Evolutionary conservation across 2,888 invertebrate species (phyloP).

Genomic region (Nezara viridula): DNA sequence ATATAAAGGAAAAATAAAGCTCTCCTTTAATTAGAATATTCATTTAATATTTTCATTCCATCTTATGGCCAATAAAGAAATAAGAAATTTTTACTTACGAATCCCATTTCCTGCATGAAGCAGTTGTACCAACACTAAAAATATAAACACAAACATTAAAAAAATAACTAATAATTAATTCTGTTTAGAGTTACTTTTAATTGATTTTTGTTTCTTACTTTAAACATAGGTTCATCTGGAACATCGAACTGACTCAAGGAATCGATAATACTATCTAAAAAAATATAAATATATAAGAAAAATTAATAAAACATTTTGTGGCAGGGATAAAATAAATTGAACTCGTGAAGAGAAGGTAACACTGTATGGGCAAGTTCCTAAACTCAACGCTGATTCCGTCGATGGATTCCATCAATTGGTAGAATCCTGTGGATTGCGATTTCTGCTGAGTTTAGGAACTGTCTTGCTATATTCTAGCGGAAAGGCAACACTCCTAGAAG

Average conservation of each 20-base stretch:
- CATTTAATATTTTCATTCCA: no score
- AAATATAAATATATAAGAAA: neutral
- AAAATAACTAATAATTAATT: neutral
- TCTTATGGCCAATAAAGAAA: no score
- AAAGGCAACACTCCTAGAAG: no score
- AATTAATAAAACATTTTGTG: neutral
- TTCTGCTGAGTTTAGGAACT: no score
- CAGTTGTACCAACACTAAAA: slow-evolving; percentile 47
- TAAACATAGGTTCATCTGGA: slow-evolving; percentile 29
- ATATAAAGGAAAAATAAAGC: no score
- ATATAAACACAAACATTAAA: neutral
- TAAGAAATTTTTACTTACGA: neutral
- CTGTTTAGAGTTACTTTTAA: neutral
- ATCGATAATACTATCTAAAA: neutral
- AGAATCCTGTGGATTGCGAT: no score
- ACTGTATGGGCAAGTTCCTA: no score
- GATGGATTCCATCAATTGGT: no score
- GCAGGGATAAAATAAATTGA: neutral
- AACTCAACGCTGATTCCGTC: no score
- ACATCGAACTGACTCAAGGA: neutral
- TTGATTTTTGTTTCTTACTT: neutral
- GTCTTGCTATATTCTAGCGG: no score
- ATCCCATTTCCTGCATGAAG: slow-evolving; percentile 18
- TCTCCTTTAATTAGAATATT: no score
- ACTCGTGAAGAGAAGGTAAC: no score